A percentile compares a stretch with the other conserved stretches of the same genome.
Evolutionary conservation across 1,140 invertebrate genomes (phyloP).

Genomic region (Drosophila virilis): DNA sequence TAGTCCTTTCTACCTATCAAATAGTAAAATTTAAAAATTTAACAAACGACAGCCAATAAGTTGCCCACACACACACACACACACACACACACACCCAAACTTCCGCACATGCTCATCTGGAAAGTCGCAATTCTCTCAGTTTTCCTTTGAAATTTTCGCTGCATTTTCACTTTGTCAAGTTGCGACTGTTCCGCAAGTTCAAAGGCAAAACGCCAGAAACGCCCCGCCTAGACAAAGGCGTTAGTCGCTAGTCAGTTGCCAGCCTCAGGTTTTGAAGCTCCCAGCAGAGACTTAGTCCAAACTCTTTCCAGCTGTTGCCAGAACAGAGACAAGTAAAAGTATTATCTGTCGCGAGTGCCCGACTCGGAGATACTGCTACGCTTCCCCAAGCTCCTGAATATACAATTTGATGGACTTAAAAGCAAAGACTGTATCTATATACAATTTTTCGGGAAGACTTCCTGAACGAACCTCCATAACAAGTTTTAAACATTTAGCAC

Average conservation of each 20-base stretch:
- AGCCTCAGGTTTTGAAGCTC: not conserved
- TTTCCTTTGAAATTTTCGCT: constrained; percentile 10
- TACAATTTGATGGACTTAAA: no score
- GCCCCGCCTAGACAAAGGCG: constrained; percentile 41
- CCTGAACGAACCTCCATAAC: no score
- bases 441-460: no score
- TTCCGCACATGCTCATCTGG: no score
- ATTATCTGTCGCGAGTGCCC: no score
- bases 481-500: no score
- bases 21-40: constrained; percentile 53
- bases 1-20: constrained; percentile 11
- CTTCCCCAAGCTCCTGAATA: no score
- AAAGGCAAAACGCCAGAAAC: constrained; percentile 34
- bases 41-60: constrained; percentile 59
- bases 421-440: no score
- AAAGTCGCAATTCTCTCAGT: no score
- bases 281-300: constrained; percentile 6
- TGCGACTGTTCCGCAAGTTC: constrained; percentile 52
- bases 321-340: constrained; percentile 7
- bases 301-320: constrained; percentile 39
- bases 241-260: constrained; percentile 5
- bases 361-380: no score
- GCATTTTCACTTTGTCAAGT: constrained; percentile 23
- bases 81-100: not conserved
- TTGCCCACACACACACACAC: constrained; percentile 11